Conservation (phyloP, 1,140 invertebrate genomes). For the Hylaeus volcanicus region DNA sequence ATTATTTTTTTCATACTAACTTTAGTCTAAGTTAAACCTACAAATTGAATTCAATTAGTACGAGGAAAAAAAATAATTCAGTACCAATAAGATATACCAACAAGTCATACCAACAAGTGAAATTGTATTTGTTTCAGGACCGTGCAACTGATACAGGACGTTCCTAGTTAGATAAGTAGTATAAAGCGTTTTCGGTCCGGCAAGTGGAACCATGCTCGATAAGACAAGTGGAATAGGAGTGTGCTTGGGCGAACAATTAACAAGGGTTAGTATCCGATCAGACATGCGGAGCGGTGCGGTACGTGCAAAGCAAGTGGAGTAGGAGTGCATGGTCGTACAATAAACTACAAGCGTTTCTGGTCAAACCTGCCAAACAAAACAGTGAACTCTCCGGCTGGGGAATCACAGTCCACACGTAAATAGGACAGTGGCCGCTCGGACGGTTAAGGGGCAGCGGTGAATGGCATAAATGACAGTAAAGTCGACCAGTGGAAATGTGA, state of each 20-base stretch:
- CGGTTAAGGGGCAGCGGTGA: no score
- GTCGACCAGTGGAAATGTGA: neutral
- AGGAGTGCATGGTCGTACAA: constrained; percentile 1
- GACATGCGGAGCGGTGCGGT: constrained; percentile 7
- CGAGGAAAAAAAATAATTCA: no score
- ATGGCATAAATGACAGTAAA: neutral
- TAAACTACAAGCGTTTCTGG: neutral
- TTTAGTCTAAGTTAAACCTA: no score
- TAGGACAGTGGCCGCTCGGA: no score
- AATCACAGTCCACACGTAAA: neutral
- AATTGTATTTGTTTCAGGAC: no score
- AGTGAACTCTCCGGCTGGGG: neutral
- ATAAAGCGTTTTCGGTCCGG: neutral
- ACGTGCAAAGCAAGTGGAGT: constrained; percentile 18
- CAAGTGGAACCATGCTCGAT: neutral
- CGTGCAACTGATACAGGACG: neutral
- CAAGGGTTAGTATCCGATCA: constrained; percentile 4
- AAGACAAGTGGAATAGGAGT: neutral
- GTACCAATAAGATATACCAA: no score
- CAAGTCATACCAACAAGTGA: no score
- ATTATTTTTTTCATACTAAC: neutral
- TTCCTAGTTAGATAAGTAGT: neutral
- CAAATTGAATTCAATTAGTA: no score
- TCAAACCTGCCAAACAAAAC: neutral
- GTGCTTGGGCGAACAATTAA: constrained; percentile 3